Conservation (phyloP, 2,113 vertebrate species). For the Chiloscyllium plagiosum region DNA sequence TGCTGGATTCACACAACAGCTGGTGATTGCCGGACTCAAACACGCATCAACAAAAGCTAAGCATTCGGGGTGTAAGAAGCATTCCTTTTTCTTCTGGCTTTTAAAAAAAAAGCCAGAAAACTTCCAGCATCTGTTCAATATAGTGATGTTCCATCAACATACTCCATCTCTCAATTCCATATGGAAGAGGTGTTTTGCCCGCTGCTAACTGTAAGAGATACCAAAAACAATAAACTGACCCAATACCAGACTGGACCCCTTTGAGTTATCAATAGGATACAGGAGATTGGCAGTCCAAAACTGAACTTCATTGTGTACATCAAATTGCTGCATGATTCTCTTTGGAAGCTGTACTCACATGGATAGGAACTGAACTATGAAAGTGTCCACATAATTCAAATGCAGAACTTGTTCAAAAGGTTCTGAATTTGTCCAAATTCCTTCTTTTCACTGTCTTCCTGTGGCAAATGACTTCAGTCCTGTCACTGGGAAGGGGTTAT, state of each 20-base stretch:
- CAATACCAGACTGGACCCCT: background rate
- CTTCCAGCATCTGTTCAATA: no score
- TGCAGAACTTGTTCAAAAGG: background rate
- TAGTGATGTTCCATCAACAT: no score
- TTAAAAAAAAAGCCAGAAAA: no score
- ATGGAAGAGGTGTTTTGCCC: background rate
- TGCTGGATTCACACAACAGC: no score
- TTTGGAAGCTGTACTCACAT: background rate
- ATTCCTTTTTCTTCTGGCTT: no score
- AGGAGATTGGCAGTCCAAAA: background rate
- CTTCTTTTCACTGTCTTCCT: background rate
- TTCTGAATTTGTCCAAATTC: background rate
- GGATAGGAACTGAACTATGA: background rate
- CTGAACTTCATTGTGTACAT: background rate
- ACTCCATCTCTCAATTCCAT: no score
- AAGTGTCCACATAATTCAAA: background rate
- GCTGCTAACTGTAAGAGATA: background rate
- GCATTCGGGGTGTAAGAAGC: no score
- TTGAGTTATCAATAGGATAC: background rate
- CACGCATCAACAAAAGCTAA: no score
- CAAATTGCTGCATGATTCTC: background rate
- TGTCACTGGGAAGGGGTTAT: background rate
- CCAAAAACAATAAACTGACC: background rate
- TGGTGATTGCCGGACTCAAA: no score
- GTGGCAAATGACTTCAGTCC: background rate